Evolutionary conservation across 1,140 invertebrate genomes (phyloP).

Genomic region (Drosophila funebris): DNA sequence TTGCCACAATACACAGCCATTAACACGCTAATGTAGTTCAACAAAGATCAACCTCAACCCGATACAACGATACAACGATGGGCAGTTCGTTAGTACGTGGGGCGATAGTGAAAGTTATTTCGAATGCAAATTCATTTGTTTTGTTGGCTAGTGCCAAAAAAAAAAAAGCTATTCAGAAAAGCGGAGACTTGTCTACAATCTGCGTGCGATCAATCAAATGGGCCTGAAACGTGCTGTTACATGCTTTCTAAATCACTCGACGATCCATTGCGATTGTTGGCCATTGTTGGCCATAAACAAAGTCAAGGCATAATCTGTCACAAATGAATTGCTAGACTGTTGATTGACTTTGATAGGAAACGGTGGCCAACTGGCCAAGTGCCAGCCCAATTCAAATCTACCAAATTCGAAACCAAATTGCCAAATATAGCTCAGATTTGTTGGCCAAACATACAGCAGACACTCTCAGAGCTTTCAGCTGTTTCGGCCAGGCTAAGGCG

Average conservation of each 20-base stretch:
- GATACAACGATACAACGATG: neutral
- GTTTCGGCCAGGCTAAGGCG: slow-evolving; percentile 36
- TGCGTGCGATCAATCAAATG: slow-evolving; percentile 58
- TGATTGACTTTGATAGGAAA: slow-evolving; percentile 69
- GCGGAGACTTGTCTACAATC: slow-evolving; percentile 23
- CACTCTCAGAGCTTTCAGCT: slow-evolving; percentile 2
- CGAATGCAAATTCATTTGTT: slow-evolving; percentile 68
- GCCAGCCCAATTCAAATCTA: slow-evolving; percentile 62
- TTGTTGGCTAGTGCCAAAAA: slow-evolving; percentile 53
- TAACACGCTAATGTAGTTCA: slow-evolving; percentile 22
- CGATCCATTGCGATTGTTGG: slow-evolving; percentile 23
- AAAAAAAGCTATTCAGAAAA: too few species aligned
- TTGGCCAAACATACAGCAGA: slow-evolving; percentile 29
- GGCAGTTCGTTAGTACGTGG: slow-evolving; percentile 7
- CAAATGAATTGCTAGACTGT: slow-evolving; percentile 61
- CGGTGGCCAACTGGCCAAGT: slow-evolving; percentile 38
- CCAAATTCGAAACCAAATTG: slow-evolving; percentile 22
- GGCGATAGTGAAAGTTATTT: slow-evolving; percentile 53
- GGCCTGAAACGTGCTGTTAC: neutral
- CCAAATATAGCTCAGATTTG: slow-evolving; percentile 52
- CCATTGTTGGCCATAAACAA: slow-evolving; percentile 23
- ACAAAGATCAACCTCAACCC: slow-evolving; percentile 4
- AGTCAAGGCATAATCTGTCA: slow-evolving; percentile 77
- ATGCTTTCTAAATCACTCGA: slow-evolving; percentile 61
- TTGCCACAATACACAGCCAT: slow-evolving; percentile 22